These are phyloP conservation scores for Brotula barbata DNA, from an alignment of 2,797 vertebrate species.

Conservation along the genomic window DNA sequence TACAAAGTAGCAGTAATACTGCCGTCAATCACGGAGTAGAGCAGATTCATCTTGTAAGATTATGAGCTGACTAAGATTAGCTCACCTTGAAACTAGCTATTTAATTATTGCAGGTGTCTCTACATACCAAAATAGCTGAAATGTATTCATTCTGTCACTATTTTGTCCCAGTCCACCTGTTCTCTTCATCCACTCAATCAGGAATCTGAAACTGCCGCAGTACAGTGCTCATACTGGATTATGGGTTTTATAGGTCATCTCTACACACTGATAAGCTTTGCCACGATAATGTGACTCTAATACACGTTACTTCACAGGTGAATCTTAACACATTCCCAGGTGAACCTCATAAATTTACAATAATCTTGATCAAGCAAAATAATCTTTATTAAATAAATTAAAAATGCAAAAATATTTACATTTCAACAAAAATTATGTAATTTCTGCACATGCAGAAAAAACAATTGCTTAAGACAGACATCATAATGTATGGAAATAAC, in stretches of 20 bases:
- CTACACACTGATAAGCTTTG: conserved; percentile 38
- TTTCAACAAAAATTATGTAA: not conserved
- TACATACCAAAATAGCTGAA: conserved; percentile 22
- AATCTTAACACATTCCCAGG: not conserved
- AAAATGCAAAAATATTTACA: conserved; percentile 41
- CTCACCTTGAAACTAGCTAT: not conserved
- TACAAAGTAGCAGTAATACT: not conserved
- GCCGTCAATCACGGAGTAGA: not conserved
- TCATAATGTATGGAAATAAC: too few species aligned
- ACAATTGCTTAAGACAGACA: not conserved
- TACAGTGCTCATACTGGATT: conserved; percentile 62
- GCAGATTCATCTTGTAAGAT: not conserved
- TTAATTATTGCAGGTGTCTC: not conserved
- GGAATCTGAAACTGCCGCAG: conserved; percentile 7
- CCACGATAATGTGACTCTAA: conserved; percentile 2
- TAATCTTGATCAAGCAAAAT: conserved; percentile 7
- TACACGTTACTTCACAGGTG: not conserved
- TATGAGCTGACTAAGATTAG: not conserved
- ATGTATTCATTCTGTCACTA: conserved; percentile 15
- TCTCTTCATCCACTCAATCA: conserved; percentile 22
- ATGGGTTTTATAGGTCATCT: conserved; percentile 54
- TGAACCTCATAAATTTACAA: not conserved
- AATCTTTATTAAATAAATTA: conserved; percentile 50
- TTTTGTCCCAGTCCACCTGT: conserved; percentile 4
- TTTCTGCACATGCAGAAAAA: not conserved